Evolutionary conservation across 2,797 vertebrate species (phyloP).

Genomic region (Malurus splendens): DNA sequence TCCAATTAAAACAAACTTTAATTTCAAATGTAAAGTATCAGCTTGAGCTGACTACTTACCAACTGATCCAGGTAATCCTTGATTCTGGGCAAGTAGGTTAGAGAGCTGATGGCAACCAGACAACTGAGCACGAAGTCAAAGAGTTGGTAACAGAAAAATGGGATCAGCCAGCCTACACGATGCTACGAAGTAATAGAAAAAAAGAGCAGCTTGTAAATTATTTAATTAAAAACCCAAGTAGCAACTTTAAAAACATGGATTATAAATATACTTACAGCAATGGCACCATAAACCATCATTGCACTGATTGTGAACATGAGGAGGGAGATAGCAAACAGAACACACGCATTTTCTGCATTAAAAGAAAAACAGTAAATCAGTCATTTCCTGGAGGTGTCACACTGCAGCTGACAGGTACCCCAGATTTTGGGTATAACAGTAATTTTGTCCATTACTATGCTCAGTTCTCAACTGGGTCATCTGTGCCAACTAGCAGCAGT

Average conservation of each 20-base stretch:
- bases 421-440: too few relatives aligned
- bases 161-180: conserved; percentile 95
- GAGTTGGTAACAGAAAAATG: conserved; percentile 97
- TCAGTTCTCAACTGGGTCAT: background rate
- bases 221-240: background rate
- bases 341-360: conserved; percentile 89
- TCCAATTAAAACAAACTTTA: background rate
- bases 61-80: conserved; percentile 96
- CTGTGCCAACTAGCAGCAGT: background rate
- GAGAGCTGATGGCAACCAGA: conserved; percentile 93
- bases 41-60: conserved; percentile 71
- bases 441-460: background rate
- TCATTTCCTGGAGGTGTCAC: background rate
- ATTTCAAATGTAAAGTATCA: background rate
- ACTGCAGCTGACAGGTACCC: background rate
- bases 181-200: conserved; percentile 70
- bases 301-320: conserved; percentile 99
- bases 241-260: background rate
- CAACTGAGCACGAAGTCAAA: conserved; percentile 98
- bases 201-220: background rate
- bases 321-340: conserved; percentile 94
- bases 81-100: conserved; percentile 94
- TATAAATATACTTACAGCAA: conserved; percentile 85
- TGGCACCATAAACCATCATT: conserved; percentile 98
- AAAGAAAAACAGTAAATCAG: background rate